These are phyloP conservation scores for Atethmia centrago DNA, from an alignment of 2,888 invertebrate genomes.

Conservation along the genomic window DNA sequence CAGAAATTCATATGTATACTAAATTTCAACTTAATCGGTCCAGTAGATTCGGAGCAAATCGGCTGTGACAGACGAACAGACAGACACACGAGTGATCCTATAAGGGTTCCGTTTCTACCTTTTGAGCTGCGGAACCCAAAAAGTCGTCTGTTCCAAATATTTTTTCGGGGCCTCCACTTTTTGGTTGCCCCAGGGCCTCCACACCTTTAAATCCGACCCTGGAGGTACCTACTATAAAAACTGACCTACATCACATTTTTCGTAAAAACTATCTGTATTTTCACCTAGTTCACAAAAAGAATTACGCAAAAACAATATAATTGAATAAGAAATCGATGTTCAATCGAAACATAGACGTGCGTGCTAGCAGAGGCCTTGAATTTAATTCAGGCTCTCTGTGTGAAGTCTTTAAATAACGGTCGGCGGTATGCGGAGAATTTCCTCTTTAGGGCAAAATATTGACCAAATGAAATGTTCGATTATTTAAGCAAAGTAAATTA, in stretches of 20 bases:
- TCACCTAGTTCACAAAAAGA: slow-evolving; percentile 1
- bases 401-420: slow-evolving; percentile 20
- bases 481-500: not conserved
- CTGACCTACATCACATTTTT: not conserved
- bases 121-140: no score
- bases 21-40: no score
- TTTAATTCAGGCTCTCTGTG: slow-evolving; percentile 36
- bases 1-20: no score
- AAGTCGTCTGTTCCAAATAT: no score
- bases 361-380: slow-evolving; percentile 41
- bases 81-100: no score
- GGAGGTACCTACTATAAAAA: no score
- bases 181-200: no score
- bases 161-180: no score
- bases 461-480: not conserved
- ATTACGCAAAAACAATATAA: slow-evolving; percentile 40
- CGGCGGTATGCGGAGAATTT: not conserved
- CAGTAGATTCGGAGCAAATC: no score
- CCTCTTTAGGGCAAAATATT: slow-evolving; percentile 12
- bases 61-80: no score
- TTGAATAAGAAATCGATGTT: slow-evolving; percentile 49
- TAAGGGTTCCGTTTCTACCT: no score
- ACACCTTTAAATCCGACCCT: no score
- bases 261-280: not conserved
- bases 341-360: slow-evolving; percentile 17